Conservation (phyloP, 2,888 invertebrate species). For the Chironomus tentans region DNA sequence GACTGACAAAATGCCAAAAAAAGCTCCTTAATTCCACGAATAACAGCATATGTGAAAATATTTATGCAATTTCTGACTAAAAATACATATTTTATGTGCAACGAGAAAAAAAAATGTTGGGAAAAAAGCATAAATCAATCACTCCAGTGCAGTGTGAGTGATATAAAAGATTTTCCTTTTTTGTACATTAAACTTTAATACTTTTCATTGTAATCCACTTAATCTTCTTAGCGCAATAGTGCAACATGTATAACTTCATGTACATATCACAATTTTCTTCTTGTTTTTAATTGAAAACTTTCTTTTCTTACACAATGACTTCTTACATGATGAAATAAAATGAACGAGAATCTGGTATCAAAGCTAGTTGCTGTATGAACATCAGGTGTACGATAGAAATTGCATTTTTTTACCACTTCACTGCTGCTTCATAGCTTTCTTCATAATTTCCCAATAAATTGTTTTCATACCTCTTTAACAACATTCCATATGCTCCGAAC, state of each 20-base stretch:
- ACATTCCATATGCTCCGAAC: neutral
- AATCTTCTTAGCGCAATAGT: neutral
- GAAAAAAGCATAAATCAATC: neutral
- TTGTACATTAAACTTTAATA: neutral
- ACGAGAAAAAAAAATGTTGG: neutral
- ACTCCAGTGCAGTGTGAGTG: neutral
- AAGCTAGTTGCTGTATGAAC: neutral
- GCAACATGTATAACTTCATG: neutral
- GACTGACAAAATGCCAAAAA: too few species aligned
- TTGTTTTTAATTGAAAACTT: neutral
- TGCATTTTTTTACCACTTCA: neutral
- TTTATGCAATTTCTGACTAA: too few species aligned
- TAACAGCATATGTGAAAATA: too few species aligned
- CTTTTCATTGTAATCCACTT: neutral
- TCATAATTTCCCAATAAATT: conserved; percentile 23
- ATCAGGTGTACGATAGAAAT: conserved; percentile 17
- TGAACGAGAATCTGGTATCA: neutral
- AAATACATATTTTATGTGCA: too few species aligned
- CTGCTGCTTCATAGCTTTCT: neutral
- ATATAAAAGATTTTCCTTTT: neutral
- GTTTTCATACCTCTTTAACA: conserved; percentile 10
- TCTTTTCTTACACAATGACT: neutral
- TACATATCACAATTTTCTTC: neutral
- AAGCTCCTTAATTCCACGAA: too few species aligned
- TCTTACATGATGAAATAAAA: neutral